A percentile compares a stretch with the other conserved stretches of the same genome.
These are phyloP conservation scores for Pantala flavescens DNA, from an alignment of 1,140 invertebrate genomes.

Conservation along the genomic window DNA sequence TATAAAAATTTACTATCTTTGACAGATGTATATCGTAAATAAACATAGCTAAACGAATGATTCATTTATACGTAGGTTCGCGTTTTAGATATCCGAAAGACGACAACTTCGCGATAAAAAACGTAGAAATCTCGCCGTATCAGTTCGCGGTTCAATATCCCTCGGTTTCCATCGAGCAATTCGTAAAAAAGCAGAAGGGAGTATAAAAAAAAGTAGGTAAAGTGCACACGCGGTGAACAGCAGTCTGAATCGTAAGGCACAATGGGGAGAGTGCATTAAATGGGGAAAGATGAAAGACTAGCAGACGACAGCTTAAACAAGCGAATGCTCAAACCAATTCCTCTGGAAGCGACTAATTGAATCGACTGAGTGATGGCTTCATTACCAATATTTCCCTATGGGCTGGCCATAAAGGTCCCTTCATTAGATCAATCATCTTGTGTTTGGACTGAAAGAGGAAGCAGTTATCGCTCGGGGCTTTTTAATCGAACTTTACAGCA, in stretches of 20 bases:
- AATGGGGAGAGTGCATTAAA: not conserved
- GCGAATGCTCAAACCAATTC: constrained; percentile 4
- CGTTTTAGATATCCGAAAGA: too few species aligned
- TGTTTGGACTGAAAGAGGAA: too few species aligned
- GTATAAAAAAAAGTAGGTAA: not conserved
- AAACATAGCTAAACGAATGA: too few species aligned
- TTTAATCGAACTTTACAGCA: too few species aligned
- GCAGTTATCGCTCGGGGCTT: too few species aligned
- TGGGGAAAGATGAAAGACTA: not conserved
- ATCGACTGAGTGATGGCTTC: not conserved
- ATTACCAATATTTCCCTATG: not conserved
- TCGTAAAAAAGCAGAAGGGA: not conserved
- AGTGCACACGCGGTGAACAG: not conserved
- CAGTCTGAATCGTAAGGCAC: not conserved
- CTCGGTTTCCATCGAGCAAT: not conserved
- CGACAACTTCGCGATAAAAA: too few species aligned
- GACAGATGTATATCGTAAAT: too few species aligned
- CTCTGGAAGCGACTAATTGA: not conserved
- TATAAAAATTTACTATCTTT: too few species aligned
- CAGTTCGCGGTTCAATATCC: too few species aligned
- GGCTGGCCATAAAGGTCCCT: not conserved
- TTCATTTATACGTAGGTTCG: too few species aligned
- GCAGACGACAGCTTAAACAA: not conserved
- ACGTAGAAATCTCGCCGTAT: too few species aligned
- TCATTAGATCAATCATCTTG: constrained; percentile 3